Base-by-base conservation (phyloP, 2,888 invertebrate species). In the Campoplex capitator region DNA sequence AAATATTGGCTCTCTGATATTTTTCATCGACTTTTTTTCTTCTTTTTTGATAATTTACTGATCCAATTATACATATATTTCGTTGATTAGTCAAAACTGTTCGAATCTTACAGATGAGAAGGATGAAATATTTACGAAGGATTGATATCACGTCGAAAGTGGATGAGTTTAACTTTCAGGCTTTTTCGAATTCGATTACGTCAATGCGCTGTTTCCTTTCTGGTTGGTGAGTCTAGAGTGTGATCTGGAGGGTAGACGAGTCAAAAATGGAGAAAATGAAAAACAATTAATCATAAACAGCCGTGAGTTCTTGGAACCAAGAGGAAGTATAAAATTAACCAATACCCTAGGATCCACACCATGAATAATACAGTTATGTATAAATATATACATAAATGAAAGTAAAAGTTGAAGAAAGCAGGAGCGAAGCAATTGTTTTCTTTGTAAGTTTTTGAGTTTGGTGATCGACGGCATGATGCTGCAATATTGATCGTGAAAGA, bases 251-350 rank as follows among this genome's bases (percentile, higher is more conserved):
- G 70, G 32, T 56, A 65, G 54, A 9, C 28, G 3, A 32, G 35
- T 32, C 54, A 8, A 78, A 48, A n/a, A 23, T 2, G 13, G 23
- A 75, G 38, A 45, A 62, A 79, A 83, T 38, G 67, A 76, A 51
- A 79, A 83, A 86, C 87, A 87, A 88, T 87, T 77, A 85, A 88
- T 88, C 88, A 83, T 65, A 73, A 71, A 73, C 74, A 78, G 80
- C 65, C 73, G 77, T 35, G 58, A 45, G 48, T 91, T 92, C 90
- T 79, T 38, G 85, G 92, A 91, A 92, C 90, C 86, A 74, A 89
- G 84, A 91, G 89, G 90, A 89, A 90, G 91, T 90, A 91, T 90
- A 91, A 92, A 92, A 93, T 92, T 91, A 92, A 91, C 91, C 91
- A 91, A 92, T 92, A 91, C 92, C 90, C 88, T 88, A 16, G 75